Base-by-base conservation (phyloP, 2,797 vertebrate species). In the Remorina albescens region DNA sequence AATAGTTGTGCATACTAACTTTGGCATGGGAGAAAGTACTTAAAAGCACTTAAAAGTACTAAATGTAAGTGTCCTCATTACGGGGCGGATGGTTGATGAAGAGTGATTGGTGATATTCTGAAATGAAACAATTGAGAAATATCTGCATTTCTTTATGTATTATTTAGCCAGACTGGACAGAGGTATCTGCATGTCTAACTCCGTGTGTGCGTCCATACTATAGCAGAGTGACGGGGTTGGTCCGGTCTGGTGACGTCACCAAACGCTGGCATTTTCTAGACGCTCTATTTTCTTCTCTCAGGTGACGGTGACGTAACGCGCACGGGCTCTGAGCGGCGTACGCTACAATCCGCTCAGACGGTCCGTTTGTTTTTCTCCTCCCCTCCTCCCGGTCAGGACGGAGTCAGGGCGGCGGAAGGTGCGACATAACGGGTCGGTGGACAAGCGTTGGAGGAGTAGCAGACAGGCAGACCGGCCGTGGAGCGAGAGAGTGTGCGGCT, bases 231-330 rank as follows among this genome's bases (percentile, higher is more conserved):
- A 26, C 41, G 49, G 83, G 89, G 87, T n/a, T n/a, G n/a, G n/a
- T n/a, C 77, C 80, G 81, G 63, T 67, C 71, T 11, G 10, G 7
- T 82, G 79, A 82, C 86, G 86, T 74, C 3, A 1, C 26, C 34
- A 59, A 70, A 79, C 85, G 55, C 89, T 78, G 50, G 92, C 78
- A 90, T 76, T 77, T 92, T 94, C 93, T 71, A 80, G 87, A 71
- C 66, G 51, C 30, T 58, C 41, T 42, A 46, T 51, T 68, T 61
- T 59, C 64, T 78, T 64, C 70, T 67, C 75, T 89, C 86, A 86
- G 82, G 85, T 92, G 90, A 83, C 60, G 0, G 75, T 94, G 93
- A 95, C 94, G 93, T 88, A 75, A 50, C 37, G 55, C 73, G 25
- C 16, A 47, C 25, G 49, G 39, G 57, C 42, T 67, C 15, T 25